Conservation (phyloP, 2,797 vertebrate genomes). For the Phoxinus dragarum region DNA sequence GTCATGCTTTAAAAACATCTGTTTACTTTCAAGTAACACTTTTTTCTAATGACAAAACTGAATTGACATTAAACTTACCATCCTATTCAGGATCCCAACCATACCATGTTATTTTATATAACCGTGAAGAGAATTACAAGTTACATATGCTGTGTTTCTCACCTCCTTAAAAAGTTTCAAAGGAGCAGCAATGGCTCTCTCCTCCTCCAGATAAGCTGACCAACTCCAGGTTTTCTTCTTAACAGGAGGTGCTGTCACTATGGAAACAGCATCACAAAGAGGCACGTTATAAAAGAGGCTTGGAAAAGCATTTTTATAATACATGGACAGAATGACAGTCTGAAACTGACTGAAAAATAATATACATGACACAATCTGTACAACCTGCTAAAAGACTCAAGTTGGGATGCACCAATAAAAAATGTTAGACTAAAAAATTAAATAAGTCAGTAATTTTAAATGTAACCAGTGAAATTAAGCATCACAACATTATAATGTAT, state of each 20-base stretch:
- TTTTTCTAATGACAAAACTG: background rate
- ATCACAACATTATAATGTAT: background rate
- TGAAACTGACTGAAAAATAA: background rate
- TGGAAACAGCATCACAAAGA: constrained; percentile 35
- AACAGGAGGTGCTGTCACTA: constrained; percentile 74
- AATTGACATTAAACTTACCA: background rate
- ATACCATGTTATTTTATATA: background rate
- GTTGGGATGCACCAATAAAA: background rate
- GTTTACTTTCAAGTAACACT: background rate
- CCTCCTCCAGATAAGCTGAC: constrained; percentile 89
- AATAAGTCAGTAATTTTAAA: background rate
- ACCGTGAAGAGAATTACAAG: background rate
- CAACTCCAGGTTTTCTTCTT: constrained; percentile 92
- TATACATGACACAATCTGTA: background rate
- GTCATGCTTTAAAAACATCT: background rate
- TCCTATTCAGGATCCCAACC: background rate
- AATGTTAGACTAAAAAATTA: background rate
- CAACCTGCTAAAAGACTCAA: background rate
- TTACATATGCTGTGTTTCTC: constrained; percentile 13
- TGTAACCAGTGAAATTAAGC: background rate
- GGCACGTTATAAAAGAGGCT: background rate
- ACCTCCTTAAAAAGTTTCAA: constrained; percentile 93
- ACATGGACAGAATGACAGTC: background rate
- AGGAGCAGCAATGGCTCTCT: constrained; percentile 84
- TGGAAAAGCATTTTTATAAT: constrained; percentile 4